These are phyloP conservation scores for Cephus runcator DNA, from an alignment of 2,888 invertebrate species.

Conservation along the genomic window DNA sequence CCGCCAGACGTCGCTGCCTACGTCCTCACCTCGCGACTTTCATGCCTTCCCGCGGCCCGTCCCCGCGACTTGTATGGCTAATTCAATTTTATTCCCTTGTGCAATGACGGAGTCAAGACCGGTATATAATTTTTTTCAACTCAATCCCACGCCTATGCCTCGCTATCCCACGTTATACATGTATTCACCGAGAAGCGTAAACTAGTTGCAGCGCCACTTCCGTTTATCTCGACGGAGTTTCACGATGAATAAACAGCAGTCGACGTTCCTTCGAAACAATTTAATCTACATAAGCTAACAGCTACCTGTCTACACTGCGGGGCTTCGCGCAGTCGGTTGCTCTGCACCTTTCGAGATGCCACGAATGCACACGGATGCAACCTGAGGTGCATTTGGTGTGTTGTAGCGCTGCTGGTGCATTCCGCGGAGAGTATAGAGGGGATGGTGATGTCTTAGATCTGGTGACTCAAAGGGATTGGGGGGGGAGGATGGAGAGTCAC, in stretches of 20 bases:
- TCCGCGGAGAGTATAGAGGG: neutral
- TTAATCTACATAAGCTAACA: conserved; percentile 52
- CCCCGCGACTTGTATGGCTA: neutral
- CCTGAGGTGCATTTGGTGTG: neutral
- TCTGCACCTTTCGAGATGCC: neutral
- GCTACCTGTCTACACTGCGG: conserved; percentile 34
- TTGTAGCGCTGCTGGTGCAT: neutral
- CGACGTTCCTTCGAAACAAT: conserved; percentile 48
- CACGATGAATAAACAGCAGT: conserved; percentile 49
- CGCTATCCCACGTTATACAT: neutral
- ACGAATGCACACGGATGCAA: neutral
- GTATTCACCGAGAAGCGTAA: neutral
- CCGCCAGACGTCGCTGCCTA: neutral
- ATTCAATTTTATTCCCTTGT: neutral
- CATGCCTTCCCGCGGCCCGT: neutral
- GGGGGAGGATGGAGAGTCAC: neutral
- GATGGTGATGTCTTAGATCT: neutral
- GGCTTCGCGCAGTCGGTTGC: neutral
- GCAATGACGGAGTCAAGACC: neutral
- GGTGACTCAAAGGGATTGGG: conserved; percentile 1
- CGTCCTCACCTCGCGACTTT: neutral
- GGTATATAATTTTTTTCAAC: neutral
- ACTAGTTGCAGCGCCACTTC: conserved; percentile 10
- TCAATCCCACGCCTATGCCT: neutral
- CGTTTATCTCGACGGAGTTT: conserved; percentile 39